A percentile compares a stretch with the other conserved stretches of the same genome.
phyloP scores from a whole-genome alignment of 2,113 vertebrate genomes.

The Arvicanthis niloticus region DNA sequence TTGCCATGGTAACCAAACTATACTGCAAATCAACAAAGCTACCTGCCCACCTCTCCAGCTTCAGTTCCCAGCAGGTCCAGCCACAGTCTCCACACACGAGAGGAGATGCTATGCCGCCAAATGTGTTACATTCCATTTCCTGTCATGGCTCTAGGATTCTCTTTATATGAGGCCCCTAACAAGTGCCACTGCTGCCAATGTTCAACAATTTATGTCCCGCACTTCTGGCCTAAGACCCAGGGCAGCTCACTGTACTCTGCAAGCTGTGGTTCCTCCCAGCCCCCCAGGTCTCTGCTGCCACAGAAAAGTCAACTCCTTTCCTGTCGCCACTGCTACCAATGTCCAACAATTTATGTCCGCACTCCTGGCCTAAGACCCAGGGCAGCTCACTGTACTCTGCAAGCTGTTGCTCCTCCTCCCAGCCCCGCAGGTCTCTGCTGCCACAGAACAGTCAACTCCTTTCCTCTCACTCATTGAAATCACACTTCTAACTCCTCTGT shows the following conservation, averaged over 20 bases:
- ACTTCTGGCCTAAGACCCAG: too few species aligned
- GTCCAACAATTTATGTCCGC: neutral
- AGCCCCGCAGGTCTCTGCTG: neutral
- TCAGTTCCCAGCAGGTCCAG: neutral
- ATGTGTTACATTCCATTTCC: neutral
- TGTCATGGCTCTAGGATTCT: neutral
- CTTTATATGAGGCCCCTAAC: neutral
- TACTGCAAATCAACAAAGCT: too few species aligned
- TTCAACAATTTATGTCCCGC: neutral
- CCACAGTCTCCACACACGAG: neutral
- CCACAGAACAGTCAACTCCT: fast-evolving
- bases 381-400: fast-evolving
- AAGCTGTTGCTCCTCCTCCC: neutral
- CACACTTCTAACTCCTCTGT: too few species aligned
- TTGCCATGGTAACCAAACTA: neutral
- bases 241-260: fast-evolving
- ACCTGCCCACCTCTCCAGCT: neutral
- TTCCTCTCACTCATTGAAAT: fast-evolving
- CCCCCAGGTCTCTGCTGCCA: neutral
- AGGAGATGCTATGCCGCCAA: fast-evolving
- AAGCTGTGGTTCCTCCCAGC: neutral
- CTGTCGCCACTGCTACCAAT: neutral
- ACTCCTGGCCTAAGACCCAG: too few species aligned
- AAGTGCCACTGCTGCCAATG: neutral
- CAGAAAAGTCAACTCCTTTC: fast-evolving